phyloP scores from a whole-genome alignment of 2,888 invertebrate genomes.

The Patella depressa region DNA sequence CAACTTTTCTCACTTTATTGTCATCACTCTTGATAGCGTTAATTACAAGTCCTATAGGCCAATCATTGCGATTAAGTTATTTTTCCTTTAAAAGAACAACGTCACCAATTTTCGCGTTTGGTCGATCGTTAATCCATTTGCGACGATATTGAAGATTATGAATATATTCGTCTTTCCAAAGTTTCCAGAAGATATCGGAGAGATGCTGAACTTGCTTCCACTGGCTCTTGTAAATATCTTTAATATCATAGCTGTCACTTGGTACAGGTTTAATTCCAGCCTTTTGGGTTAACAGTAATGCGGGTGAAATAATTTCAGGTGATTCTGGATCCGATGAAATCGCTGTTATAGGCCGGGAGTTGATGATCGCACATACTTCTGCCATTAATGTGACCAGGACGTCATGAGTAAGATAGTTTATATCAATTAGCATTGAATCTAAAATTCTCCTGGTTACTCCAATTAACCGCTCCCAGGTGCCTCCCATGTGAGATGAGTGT shows the following conservation, averaged over 20 bases:
- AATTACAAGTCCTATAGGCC: slow-evolving; percentile 34
- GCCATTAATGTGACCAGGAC: slow-evolving; percentile 39
- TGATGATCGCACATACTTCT: slow-evolving; percentile 37
- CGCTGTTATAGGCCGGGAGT: slow-evolving; percentile 31
- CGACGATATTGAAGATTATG: slow-evolving; percentile 14
- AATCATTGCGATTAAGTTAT: too few relatives aligned
- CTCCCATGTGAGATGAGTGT: slow-evolving; percentile 40
- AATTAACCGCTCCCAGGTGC: slow-evolving; percentile 25
- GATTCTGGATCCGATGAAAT: slow-evolving; percentile 33
- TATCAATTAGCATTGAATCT: slow-evolving; percentile 32
- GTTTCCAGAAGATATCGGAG: slow-evolving; percentile 35
- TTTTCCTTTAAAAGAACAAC: slow-evolving; percentile 33
- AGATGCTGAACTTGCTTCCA: slow-evolving; percentile 38
- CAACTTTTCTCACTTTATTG: slow-evolving; percentile 27
- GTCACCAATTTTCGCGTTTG: slow-evolving; percentile 21
- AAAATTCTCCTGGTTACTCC: slow-evolving; percentile 34
- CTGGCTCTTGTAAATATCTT: slow-evolving; percentile 30
- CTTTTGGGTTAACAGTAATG: slow-evolving; percentile 34
- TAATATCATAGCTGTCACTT: not conserved
- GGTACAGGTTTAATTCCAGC: slow-evolving; percentile 4
- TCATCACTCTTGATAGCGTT: slow-evolving; percentile 27
- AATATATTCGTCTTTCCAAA: slow-evolving; percentile 29
- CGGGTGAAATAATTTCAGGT: slow-evolving; percentile 31
- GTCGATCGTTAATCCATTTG: slow-evolving; percentile 18
- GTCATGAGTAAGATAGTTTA: slow-evolving; percentile 23